phyloP scores from a whole-genome alignment of 2,888 invertebrate genomes.

The Drosophila pseudotakahashii region DNA sequence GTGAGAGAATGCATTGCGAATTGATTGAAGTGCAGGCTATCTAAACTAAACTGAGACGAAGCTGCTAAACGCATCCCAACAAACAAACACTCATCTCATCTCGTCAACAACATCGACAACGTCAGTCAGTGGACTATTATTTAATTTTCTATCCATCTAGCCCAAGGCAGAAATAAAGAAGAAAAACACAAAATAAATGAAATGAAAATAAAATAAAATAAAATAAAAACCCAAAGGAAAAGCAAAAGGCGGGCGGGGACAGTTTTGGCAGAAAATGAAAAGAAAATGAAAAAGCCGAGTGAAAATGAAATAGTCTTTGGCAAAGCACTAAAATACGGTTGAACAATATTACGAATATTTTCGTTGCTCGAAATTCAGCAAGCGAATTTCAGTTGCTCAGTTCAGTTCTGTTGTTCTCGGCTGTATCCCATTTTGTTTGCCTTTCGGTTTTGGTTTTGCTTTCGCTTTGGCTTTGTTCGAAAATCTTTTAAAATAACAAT shows the following conservation, averaged over 20 bases:
- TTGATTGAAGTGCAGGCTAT: slow-evolving; percentile 74
- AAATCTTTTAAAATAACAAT: slow-evolving; percentile 77
- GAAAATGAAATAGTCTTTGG: slow-evolving; percentile 47
- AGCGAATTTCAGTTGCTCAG: slow-evolving; percentile 22
- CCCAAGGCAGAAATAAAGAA: slow-evolving; percentile 22
- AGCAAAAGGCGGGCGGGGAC: slow-evolving; percentile 45
- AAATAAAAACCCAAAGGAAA: background rate
- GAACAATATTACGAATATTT: slow-evolving; percentile 71
- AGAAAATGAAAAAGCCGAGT: slow-evolving; percentile 32
- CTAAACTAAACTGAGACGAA: slow-evolving; percentile 47
- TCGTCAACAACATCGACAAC: slow-evolving; percentile 56
- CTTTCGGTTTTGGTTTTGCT: slow-evolving; percentile 17
- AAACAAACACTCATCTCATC: slow-evolving; percentile 38
- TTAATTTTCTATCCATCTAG: slow-evolving; percentile 64
- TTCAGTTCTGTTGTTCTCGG: slow-evolving; percentile 27
- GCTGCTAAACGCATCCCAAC: slow-evolving; percentile 10
- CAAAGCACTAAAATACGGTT: slow-evolving; percentile 67
- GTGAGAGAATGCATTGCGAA: slow-evolving; percentile 58
- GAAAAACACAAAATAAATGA: slow-evolving; percentile 1
- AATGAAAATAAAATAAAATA: slow-evolving; percentile 1
- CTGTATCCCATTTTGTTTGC: slow-evolving; percentile 63
- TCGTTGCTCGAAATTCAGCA: slow-evolving; percentile 26
- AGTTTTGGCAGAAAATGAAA: slow-evolving; percentile 52
- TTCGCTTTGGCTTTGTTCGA: slow-evolving; percentile 48
- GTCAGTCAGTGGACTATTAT: slow-evolving; percentile 75